Evolutionary conservation across 2,888 invertebrate species (phyloP).

Genomic region (Leptura quadrifasciata): DNA sequence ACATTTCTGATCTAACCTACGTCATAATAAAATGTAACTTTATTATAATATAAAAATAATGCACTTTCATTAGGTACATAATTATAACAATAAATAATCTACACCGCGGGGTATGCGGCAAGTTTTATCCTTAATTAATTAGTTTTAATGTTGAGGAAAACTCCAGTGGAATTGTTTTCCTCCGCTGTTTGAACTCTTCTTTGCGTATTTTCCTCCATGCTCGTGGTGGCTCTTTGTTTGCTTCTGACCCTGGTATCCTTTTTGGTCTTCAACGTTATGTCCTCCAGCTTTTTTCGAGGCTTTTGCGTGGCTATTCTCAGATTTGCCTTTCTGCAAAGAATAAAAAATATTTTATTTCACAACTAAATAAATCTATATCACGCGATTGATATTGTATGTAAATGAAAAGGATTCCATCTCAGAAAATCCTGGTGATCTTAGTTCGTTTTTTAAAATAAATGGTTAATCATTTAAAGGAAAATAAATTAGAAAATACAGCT

Average conservation of each 20-base stretch:
- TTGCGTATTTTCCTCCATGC: slow-evolving; percentile 67
- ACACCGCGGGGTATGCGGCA: slow-evolving; percentile 19
- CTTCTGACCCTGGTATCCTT: slow-evolving; percentile 66
- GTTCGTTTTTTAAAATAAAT: too few relatives aligned
- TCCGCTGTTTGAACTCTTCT: slow-evolving; percentile 67
- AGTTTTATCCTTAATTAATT: slow-evolving; percentile 17
- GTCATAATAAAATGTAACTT: slow-evolving; percentile 25
- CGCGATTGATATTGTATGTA: too few relatives aligned
- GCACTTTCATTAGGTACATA: slow-evolving; percentile 30
- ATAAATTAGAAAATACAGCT: too few relatives aligned
- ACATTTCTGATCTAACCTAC: neutral
- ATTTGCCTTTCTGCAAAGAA: slow-evolving; percentile 59
- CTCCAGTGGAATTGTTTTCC: slow-evolving; percentile 67
- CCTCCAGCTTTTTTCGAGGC: slow-evolving; percentile 65
- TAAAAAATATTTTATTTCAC: slow-evolving; percentile 2
- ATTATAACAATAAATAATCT: slow-evolving; percentile 40
- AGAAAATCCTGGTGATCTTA: too few relatives aligned
- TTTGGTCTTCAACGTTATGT: slow-evolving; percentile 66
- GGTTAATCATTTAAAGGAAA: too few relatives aligned
- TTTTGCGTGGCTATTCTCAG: slow-evolving; percentile 67
- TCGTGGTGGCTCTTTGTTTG: slow-evolving; percentile 63
- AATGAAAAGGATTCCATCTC: too few relatives aligned
- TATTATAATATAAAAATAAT: slow-evolving; percentile 38
- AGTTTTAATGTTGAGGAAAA: slow-evolving; percentile 28
- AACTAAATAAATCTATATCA: too few relatives aligned